Base-by-base conservation (phyloP, 2,113 vertebrate species). In the Gnathonemus longibarbis region DNA sequence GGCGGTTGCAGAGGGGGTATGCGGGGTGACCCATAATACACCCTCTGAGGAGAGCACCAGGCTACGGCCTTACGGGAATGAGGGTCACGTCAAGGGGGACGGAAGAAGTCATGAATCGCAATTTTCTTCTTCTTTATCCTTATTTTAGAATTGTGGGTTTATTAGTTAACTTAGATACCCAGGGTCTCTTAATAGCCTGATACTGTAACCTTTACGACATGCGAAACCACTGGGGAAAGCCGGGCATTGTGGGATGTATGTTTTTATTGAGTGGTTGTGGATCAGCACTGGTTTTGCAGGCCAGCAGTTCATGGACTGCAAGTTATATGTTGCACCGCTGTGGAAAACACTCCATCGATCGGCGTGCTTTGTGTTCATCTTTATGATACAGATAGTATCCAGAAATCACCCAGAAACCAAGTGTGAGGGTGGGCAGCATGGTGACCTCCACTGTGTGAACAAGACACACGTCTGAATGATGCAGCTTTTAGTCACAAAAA, bases 131-230 rank as follows among this genome's bases (percentile, higher is more conserved):
- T 84, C 9, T 89, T 84, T 80, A 53, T 89, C 35, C 42, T 89
- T 89, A 89, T 80, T 77, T 62, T 80, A 52, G 88, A 83, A 84
- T 84, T 89, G 50, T 42, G 31, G 89, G 49, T 80, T 88, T 88
- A 88, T 90, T 88, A 90, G 89, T 88, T 88, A 88, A 84, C 74
- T n/a, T 42, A 83, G 70, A 31, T 90, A 50, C 50, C 62, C 45
- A 45, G 90, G 66, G 86, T 53, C 49, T 91, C 91, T 91, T 92
- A 84, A 88, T 86, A 31, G 17, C 52, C 62, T 90, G 74, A 91
- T 94, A 94, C 93, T 92, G 84, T 93, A 95, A 94, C 91, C 93
- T 95, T 95, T 95, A 96, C 74, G 92, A 94, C 91, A 93, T 93
- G 92, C 8, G 24, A 87, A 93, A 90, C 49, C 80, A 46, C 89